A percentile compares a stretch with the other conserved stretches of the same genome.
Evolutionary conservation across 2,113 vertebrate genomes (phyloP).

Genomic region (Sinocyclocheilus maitianheensis): DNA sequence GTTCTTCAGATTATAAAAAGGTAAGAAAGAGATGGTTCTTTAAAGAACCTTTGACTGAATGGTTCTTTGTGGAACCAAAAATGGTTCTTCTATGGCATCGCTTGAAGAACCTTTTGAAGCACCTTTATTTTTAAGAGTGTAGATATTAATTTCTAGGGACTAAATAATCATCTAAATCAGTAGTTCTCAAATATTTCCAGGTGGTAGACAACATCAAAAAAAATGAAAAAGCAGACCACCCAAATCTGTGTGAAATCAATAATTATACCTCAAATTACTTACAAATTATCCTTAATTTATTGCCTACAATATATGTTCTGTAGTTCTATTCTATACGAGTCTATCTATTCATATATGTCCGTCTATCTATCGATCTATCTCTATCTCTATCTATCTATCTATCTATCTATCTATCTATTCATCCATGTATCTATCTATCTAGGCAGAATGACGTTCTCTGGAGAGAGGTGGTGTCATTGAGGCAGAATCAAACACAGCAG

Average conservation of each 20-base stretch:
- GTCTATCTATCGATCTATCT: too few relatives aligned
- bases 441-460: conserved; percentile 94
- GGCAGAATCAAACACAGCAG: conserved; percentile 92
- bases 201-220: background rate
- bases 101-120: too few relatives aligned
- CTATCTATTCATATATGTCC: too few relatives aligned
- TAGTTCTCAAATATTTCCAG: background rate
- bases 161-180: background rate
- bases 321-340: background rate
- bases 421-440: background rate
- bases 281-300: background rate
- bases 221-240: background rate
- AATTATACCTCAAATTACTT: background rate
- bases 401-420: too few relatives aligned
- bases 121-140: too few relatives aligned
- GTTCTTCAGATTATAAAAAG: too few relatives aligned
- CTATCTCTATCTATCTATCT: too few relatives aligned
- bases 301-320: background rate
- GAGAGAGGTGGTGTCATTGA: conserved; percentile 89
- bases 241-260: background rate
- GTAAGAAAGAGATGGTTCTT: too few relatives aligned
- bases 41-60: too few relatives aligned
- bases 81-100: too few relatives aligned
- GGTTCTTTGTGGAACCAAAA: too few relatives aligned
- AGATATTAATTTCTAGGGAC: background rate